Evolutionary conservation across 2,888 invertebrate species (phyloP), one percentile per base, ranked within the genome.

Genomic region (Volucella inflata): DNA sequence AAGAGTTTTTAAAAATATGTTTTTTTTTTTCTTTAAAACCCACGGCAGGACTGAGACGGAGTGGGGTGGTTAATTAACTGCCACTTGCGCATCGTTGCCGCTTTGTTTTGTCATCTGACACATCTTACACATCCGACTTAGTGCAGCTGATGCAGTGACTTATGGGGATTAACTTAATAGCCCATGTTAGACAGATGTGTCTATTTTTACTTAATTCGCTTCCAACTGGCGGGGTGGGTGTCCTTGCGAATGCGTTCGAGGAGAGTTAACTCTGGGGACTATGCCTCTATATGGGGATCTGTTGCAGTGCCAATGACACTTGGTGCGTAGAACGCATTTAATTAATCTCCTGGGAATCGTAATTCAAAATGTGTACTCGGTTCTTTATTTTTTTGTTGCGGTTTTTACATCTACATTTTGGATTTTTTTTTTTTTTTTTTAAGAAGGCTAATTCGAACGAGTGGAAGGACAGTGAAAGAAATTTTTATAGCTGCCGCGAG

Each of bases 341-440:
- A 81, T 81, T 81, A 76, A 71, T 81, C 81, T 71, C 81, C 70
- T 76, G 81, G 76, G 76, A 80, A 80, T 59, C 53, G 74, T 74
- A 80, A 74, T 62, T 80, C 53, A 68, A 80, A 67, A 68, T 68
- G 38, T 53, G n/a, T 57, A 44, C 38, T 40, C 48, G 30, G 36
- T n/a, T 59, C 50, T 40, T 38, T 16, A 1, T 21, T 21, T 17
- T 36, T 38, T 57, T 40, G 8, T 36, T 48, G 4, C 6, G 30
- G 30, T 64, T 64, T 46, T 46, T 46, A 12, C 30, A 40, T 62
- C 12, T 55, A 36, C n/a, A 21, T 44, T 44, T 38, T 30, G 30
- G 30, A 30, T 46, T 64, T 44, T 55, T 11, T 14, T 8, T 6
- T 38, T 48, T 78, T 59, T 21, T 21, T 48, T 59, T 60, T 42